Base-by-base conservation (phyloP, 2,113 vertebrate genomes). In the Phylloscopus whistleri region DNA sequence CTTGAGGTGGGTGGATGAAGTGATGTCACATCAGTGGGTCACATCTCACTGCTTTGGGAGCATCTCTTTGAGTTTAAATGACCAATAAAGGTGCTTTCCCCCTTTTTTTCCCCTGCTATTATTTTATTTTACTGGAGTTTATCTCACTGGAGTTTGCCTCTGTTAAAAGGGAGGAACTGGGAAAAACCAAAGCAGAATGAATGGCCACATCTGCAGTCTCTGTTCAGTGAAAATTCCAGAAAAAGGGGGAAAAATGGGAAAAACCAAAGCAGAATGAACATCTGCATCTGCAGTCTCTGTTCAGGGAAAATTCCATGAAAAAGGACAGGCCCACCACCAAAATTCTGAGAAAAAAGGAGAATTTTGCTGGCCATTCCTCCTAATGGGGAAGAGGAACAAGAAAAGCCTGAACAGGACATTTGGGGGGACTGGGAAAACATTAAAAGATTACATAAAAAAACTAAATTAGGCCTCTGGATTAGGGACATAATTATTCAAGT, bases 51-150 rank as follows among this genome's bases (percentile, higher is more conserved):
- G 35, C 52, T 77, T 22, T 37, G 52, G 27, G 44, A 86, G 43
- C 43, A 49, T 7, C 59, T 68, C 17, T 62, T 72, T 66, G 68
- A 59, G 46, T 80, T 83, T 18, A 80, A 43, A 16, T 35, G 13
- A 13, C 12, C 18, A 51, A 46, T 9, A 53, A 73, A 44, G 4
- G 11, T 16, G 3, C 0, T 64, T 80, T n/a, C 1, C 2, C 3
- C 11, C 4, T 83, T 1, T 55, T 79, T 53, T 4, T 41, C 41
- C 41, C 41, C 31, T 46, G 24, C 37, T 74, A 7, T 27, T 48
- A 26, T 30, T 74, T 74, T 26, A 35, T 49, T 48, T 70, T 30
- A 52, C 23, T 6, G 2, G 18, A 26, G 11, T 26, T 63, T 43
- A 26, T 72, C 41, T 35, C 21, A 41, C 28, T 44, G 28, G 17